Evolutionary conservation across 2,888 invertebrate species (phyloP), one percentile per base, ranked within the genome.

Genomic region (Brachynemurus nebulosus): DNA sequence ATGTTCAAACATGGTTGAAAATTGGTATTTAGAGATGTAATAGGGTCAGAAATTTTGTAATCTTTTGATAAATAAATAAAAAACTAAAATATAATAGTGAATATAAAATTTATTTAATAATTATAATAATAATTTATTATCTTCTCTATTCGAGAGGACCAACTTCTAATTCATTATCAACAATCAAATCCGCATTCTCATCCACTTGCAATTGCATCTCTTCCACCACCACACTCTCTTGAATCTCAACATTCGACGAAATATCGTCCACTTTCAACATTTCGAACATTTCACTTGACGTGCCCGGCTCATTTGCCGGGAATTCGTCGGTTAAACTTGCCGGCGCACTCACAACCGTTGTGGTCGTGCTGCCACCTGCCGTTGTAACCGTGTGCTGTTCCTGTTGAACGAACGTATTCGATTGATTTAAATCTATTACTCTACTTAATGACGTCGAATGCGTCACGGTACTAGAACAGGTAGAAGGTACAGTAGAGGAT

Each of bases 351-450:
- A 9, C 20, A 4, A 20, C 19, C 18, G 37, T 20, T 37, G 37
- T 19, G 6, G 37, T 18, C 8, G 37, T 37, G 12, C 8, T 12
- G 12, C 12, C 37, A 19, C 11, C 36, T 11, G 36, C 11, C 11
- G 37, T 20, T 20, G 20, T 11, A 7, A 12, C 12, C 12, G 19
- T 18, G 18, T 37, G 37, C 20, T 18, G 18, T 20, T 37, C 19
- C 20, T 37, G 19, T 20, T 37, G 37, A 37, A 37, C 20, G 20
- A 37, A 37, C 20, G 37, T 12, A 37, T n/a, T n/a, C n/a, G 37
- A 37, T 37, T 37, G 37, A 8, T 37, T 30, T n/a, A 30, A 12
- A 37, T 37, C 20, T n/a, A n/a, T n/a, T n/a, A n/a, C n/a, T n/a
- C n/a, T n/a, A n/a, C n/a, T n/a, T n/a, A n/a, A n/a, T 20, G 18